Conservation (phyloP, 2,797 vertebrate genomes). For the Rhinella marina region DNA sequence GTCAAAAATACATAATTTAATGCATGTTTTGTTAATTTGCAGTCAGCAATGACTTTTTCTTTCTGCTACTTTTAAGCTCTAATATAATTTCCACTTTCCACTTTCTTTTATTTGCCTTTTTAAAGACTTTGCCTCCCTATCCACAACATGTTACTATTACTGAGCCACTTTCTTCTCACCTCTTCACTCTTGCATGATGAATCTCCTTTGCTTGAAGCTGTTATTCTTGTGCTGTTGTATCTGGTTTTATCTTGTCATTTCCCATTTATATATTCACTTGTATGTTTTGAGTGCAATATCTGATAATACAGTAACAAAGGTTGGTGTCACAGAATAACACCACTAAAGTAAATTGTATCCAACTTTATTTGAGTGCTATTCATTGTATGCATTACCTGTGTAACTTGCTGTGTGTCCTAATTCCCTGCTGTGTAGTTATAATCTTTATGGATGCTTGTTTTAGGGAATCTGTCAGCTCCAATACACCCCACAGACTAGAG, state of each 20-base stretch:
- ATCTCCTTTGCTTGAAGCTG: conserved; percentile 44
- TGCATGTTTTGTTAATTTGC: not conserved
- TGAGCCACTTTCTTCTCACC: conserved; percentile 22
- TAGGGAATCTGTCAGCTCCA: not conserved
- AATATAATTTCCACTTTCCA: not conserved
- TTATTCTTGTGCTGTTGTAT: conserved; percentile 31
- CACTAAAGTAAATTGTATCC: not conserved
- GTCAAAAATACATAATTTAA: not conserved
- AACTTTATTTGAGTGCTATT: not conserved
- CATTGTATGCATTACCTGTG: conserved; percentile 7
- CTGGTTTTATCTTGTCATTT: conserved; percentile 47
- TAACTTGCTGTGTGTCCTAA: not conserved
- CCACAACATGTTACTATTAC: conserved; percentile 21
- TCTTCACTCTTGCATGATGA: conserved; percentile 36
- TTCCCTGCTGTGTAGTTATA: not conserved
- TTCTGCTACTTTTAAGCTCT: not conserved
- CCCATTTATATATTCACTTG: conserved; percentile 30
- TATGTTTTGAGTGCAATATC: conserved; percentile 37
- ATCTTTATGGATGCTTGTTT: not conserved
- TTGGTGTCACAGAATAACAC: conserved; percentile 19
- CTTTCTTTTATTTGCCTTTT: conserved; percentile 13
- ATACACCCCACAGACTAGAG: no score
- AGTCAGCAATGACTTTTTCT: not conserved
- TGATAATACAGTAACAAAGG: conserved; percentile 23
- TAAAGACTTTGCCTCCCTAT: conserved; percentile 3